Conservation (phyloP, 1,140 invertebrate genomes). For the Pinna nobilis region DNA sequence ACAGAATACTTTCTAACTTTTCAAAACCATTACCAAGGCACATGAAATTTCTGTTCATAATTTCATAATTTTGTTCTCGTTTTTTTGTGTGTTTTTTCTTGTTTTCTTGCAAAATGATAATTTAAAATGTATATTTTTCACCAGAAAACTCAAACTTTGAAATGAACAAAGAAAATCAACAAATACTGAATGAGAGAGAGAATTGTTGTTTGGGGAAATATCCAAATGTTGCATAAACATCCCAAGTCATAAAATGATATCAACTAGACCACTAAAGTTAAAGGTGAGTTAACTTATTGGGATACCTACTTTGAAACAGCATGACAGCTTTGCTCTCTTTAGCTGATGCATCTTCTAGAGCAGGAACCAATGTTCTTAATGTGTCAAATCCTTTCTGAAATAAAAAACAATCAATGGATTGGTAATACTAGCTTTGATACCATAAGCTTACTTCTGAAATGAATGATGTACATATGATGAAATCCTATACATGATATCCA, state of each 20-base stretch:
- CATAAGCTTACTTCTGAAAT: too few relatives aligned
- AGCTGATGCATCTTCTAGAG: slow-evolving; percentile 88
- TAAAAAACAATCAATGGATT: slow-evolving; percentile 28
- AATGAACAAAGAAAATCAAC: background rate
- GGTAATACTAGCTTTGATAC: too few relatives aligned
- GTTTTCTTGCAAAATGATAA: too few relatives aligned
- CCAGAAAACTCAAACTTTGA: too few relatives aligned
- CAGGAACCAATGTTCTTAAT: slow-evolving; percentile 90
- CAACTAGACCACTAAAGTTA: background rate
- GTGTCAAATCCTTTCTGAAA: slow-evolving; percentile 92
- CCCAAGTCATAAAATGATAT: slow-evolving; percentile 6
- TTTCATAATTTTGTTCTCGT: background rate
- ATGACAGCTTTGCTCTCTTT: slow-evolving; percentile 94
- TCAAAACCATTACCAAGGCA: background rate
- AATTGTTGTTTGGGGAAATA: background rate
- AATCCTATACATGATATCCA: too few relatives aligned
- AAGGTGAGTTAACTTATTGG: slow-evolving; percentile 10
- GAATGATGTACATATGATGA: too few relatives aligned
- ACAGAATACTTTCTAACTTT: background rate
- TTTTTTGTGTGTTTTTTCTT: background rate
- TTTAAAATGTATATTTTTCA: too few relatives aligned
- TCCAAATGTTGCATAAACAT: slow-evolving; percentile 12
- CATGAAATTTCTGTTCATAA: too few relatives aligned
- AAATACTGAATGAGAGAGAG: background rate
- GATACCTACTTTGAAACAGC: slow-evolving; percentile 87